Evolutionary conservation across 2,797 vertebrate genomes (phyloP).

Genomic region (Malurus splendens): DNA sequence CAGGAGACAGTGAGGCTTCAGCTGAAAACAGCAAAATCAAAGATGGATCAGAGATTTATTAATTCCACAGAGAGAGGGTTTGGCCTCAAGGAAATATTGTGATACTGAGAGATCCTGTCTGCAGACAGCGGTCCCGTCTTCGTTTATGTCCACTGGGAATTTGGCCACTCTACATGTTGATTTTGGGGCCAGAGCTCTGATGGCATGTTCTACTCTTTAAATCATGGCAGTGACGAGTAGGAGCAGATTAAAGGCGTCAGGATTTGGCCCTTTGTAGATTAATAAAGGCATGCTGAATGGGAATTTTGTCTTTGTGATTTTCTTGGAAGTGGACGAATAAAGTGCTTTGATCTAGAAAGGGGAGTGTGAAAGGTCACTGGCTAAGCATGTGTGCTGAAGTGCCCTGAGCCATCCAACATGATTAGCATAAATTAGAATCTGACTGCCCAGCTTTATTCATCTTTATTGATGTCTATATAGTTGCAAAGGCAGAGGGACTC

Average conservation of each 20-base stretch:
- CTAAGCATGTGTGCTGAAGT: slow-evolving; percentile 46
- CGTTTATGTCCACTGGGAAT: neutral
- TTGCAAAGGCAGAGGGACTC: neutral
- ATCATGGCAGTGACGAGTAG: neutral
- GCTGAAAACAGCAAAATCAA: neutral
- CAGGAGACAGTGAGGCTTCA: neutral
- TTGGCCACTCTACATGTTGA: neutral
- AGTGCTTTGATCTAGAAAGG: slow-evolving; percentile 48
- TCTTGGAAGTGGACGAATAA: slow-evolving; percentile 36
- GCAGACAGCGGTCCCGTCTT: neutral
- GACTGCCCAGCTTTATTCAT: slow-evolving; percentile 46
- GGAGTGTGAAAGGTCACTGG: slow-evolving; percentile 52
- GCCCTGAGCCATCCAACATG: slow-evolving; percentile 42
- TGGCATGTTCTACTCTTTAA: neutral
- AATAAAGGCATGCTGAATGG: slow-evolving; percentile 27
- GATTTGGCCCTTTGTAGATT: slow-evolving; percentile 45
- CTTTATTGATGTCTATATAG: slow-evolving; percentile 51
- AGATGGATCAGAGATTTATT: neutral
- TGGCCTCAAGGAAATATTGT: neutral
- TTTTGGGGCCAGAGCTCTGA: neutral
- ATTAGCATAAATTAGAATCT: slow-evolving; percentile 58
- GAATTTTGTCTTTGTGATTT: slow-evolving; percentile 62
- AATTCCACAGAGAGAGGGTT: neutral
- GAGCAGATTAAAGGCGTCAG: slow-evolving; percentile 19
- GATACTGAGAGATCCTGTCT: neutral